Evolutionary conservation across 2,888 invertebrate species (phyloP), one percentile per base, ranked within the genome.

Genomic region (Sthenelais limicola): DNA sequence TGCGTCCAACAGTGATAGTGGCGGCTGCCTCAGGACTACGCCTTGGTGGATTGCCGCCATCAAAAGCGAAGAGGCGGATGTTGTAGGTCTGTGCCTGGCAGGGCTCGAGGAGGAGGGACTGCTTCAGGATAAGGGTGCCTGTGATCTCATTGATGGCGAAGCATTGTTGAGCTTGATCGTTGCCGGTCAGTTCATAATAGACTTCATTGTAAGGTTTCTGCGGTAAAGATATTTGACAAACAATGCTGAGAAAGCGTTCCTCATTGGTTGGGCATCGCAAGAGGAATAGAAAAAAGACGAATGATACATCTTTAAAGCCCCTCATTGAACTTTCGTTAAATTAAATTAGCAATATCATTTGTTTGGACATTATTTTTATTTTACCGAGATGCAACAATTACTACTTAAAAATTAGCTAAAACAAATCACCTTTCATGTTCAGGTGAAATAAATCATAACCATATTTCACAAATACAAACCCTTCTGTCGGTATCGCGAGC

Each of bases 161-260:
- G 73, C 77, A 83, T 7, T 75, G 75, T 32, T 77, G 69, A 3
- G 82, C 79, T 0, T 80, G 67, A 52, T 81, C 80, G 73, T 82
- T 82, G 9, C 84, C 84, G 66, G 82, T 80, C 38, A 83, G 80
- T 26, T 76, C 75, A 74, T 82, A 82, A 1, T 70, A 74, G 32
- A 84, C 78, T 3, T 76, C 76, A 71, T 84, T 84, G 76, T 82
- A 84, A n/a, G 84, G 84, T 35, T 38, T 62, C 62, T 62, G 38
- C n/a, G 21, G 12, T 7, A 26, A 21, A 5, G n/a, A n/a, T n/a
- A n/a, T n/a, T n/a, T n/a, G n/a, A n/a, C n/a, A n/a, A n/a, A n/a
- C n/a, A n/a, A n/a, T n/a, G n/a, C n/a, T n/a, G n/a, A n/a, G n/a
- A n/a, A n/a, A n/a, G n/a, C n/a, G n/a, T n/a, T n/a, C n/a, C n/a